Base-by-base conservation (phyloP, 1,140 invertebrate genomes). In the Zaprionus gabonicus region DNA sequence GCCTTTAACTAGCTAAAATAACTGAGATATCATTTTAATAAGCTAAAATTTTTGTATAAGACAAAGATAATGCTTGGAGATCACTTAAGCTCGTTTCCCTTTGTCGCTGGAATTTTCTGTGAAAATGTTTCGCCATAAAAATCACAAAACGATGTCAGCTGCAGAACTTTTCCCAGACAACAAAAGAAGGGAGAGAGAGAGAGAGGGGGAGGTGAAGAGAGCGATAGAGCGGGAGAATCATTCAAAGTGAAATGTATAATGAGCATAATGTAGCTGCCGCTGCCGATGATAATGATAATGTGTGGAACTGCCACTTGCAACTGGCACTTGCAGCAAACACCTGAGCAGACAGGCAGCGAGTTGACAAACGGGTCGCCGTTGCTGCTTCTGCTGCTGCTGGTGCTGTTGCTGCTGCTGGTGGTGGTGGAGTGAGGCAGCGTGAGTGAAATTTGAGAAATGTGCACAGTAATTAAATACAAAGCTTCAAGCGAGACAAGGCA, bases 381-480 rank as follows among this genome's bases (percentile, higher is more conserved):
- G 57, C 28, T 17, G n/a, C 5, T 44, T 15, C 4, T n/a, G 36
- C 36, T 15, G 23, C 4, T n/a, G 38, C 13, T 41, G 36, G 0
- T 20, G 20, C 20, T 20, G 20, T 13, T 38, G 23, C 4, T n/a
- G 38, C 13, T 41, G 36, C 13, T 38, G 36, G 0, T 38, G 38
- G 15, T 41, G 38, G 4, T 41, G 41, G n/a, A 17, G 41, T n/a
- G 41, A n/a, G 41, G 41, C n/a, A 46, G n/a, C 41, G 41, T 46
- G 15, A 57, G 73, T 73, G 84, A 87, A 88, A 87, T 87, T 87
- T 88, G 83, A 87, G 83, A 87, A 78, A 87, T 88, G 85, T 84
- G 83, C 82, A 67, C 71, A 76, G 83, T 87, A 87, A 87, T 87
- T 88, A 87, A 87, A 87, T 87, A 78, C 81, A 81, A 86, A 87